Conservation (phyloP, 2,797 vertebrate species). For the Carcharodon carcharias region DNA sequence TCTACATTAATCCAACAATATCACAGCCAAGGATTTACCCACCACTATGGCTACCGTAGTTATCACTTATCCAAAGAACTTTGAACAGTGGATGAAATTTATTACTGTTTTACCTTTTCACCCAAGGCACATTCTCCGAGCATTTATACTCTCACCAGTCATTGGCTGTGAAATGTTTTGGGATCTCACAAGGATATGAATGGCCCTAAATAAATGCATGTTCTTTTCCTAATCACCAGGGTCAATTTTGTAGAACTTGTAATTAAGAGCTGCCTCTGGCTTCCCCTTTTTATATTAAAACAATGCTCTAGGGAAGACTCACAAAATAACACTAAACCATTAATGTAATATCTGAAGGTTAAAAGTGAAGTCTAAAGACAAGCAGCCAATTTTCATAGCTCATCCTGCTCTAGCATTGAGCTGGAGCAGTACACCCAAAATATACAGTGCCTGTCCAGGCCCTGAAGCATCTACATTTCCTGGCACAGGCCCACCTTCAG, state of each 20-base stretch:
- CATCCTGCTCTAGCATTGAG: not conserved
- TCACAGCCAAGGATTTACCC: not conserved
- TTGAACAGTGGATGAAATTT: not conserved
- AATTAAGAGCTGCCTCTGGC: not conserved
- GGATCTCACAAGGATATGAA: not conserved
- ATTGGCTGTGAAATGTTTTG: not conserved
- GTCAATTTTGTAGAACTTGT: not conserved
- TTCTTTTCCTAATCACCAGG: not conserved
- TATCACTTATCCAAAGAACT: not conserved
- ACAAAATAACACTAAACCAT: not conserved
- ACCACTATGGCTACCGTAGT: not conserved
- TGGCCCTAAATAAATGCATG: not conserved
- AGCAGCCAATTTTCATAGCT: not conserved
- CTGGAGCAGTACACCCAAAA: not conserved
- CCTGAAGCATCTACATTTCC: not conserved
- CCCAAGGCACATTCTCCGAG: not conserved
- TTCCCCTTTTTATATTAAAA: not conserved
- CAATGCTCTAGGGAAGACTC: conserved; percentile 3
- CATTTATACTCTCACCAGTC: not conserved
- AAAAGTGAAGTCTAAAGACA: not conserved
- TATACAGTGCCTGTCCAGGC: not conserved
- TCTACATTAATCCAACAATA: not conserved
- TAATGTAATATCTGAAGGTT: not conserved
- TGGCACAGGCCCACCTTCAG: conserved; percentile 6
- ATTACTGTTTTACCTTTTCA: not conserved